Percentiles rank a stretch among this genome's conserved stretches.
Evolutionary conservation across 2,113 vertebrate genomes (phyloP).

Genomic region (Microcebus jonahi): DNA sequence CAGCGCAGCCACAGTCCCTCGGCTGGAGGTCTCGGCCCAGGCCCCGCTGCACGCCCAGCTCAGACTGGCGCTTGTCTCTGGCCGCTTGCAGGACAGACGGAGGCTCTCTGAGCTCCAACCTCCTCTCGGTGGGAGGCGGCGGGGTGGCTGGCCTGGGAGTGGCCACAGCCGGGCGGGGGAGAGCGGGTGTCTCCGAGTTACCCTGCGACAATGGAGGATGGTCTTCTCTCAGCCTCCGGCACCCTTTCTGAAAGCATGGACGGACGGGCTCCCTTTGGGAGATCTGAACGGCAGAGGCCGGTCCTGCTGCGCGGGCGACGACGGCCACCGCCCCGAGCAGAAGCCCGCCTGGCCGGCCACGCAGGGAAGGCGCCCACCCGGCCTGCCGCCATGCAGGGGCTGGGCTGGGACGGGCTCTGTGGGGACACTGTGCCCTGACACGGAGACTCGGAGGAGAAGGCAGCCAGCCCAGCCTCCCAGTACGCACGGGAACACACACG

Average conservation of each 20-base stretch:
- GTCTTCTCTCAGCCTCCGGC: neutral
- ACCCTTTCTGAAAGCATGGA: neutral
- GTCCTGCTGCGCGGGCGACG: no score
- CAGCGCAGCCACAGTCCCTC: no score
- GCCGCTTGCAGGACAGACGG: no score
- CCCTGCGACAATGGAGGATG: neutral
- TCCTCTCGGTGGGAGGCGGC: no score
- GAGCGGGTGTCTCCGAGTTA: neutral
- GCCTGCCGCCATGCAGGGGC: no score
- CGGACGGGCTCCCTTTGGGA: neutral
- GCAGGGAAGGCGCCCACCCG: no score
- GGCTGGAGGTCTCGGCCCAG: neutral
- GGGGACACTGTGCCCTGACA: neutral
- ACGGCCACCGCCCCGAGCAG: neutral
- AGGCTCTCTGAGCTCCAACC: neutral
- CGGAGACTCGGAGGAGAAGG: neutral
- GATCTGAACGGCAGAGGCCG: neutral
- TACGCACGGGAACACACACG: no score
- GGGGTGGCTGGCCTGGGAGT: neutral
- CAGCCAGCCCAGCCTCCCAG: no score
- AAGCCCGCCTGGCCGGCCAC: neutral
- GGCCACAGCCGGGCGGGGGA: neutral
- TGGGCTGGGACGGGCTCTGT: no score
- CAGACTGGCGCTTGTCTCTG: neutral
- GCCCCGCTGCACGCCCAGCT: no score